phyloP scores from a whole-genome alignment of 2,113 vertebrate genomes.

The Elgaria multicarinata region DNA sequence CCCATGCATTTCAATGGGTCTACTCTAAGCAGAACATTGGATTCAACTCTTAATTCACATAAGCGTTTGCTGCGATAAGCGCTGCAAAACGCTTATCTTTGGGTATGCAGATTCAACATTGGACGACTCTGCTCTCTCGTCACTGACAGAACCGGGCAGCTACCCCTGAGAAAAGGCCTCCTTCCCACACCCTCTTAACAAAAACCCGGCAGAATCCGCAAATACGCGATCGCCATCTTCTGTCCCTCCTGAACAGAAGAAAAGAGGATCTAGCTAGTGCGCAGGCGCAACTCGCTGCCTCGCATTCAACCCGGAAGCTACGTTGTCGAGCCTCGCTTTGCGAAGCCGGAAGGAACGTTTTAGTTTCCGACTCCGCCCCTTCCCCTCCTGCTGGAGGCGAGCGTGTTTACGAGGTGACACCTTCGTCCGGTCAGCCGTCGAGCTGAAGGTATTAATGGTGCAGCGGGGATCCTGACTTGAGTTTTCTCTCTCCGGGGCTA shows the following conservation, averaged over 20 bases:
- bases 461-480: too few relatives aligned
- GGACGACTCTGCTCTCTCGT: background rate
- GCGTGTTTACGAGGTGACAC: background rate
- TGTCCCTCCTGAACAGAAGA: too few relatives aligned
- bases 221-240: too few relatives aligned
- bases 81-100: background rate
- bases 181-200: too few relatives aligned
- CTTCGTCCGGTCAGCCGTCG: background rate
- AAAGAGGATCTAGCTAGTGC: background rate
- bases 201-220: background rate
- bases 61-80: background rate
- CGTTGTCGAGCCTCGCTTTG: too few relatives aligned
- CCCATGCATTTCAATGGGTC: background rate
- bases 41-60: background rate
- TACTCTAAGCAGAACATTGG: too few relatives aligned
- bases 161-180: too few relatives aligned
- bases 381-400: background rate
- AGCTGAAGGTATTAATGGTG: background rate
- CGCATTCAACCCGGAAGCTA: background rate
- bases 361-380: background rate
- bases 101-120: background rate
- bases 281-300: background rate
- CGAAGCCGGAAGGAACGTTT: background rate
- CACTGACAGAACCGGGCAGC: background rate
- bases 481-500: too few relatives aligned